Evolutionary conservation across 2,113 vertebrate genomes (phyloP).

Genomic region (Stomatorhinus ivindoensis): DNA sequence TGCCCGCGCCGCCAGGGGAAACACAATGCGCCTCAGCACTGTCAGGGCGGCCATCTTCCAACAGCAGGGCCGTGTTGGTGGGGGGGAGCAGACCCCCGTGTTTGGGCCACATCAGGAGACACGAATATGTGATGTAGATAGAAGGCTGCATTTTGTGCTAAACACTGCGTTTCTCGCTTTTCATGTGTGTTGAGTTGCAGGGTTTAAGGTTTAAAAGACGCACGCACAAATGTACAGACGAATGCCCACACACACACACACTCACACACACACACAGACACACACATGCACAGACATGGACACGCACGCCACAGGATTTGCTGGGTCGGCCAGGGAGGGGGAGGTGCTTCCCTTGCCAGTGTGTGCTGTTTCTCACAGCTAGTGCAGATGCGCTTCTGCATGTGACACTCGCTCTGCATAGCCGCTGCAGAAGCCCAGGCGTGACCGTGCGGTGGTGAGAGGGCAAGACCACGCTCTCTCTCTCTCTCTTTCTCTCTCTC

Average conservation of each 20-base stretch:
- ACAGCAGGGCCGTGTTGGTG: not conserved
- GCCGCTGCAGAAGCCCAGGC: not conserved
- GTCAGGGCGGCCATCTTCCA: not conserved
- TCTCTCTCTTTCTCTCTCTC: not conserved
- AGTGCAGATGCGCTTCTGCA: not conserved
- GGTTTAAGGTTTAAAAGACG: not conserved
- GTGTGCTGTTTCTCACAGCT: not conserved
- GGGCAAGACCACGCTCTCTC: not conserved
- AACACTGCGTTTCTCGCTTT: not conserved
- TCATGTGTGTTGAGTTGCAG: not conserved
- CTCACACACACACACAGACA: not conserved
- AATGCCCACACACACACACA: not conserved
- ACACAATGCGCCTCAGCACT: conserved; percentile 21
- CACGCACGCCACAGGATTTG: not conserved
- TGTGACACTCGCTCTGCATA: not conserved
- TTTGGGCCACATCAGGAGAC: not conserved
- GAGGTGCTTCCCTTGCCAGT: not conserved
- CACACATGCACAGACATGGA: not conserved
- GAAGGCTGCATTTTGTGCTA: not conserved
- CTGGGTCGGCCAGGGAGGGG: not conserved
- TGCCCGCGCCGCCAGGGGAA: not conserved
- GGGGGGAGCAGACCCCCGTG: not conserved
- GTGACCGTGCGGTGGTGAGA: not conserved
- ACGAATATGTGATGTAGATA: not conserved
- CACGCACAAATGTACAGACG: not conserved